Conservation (phyloP, 2,113 vertebrate genomes). For the Malurus melanocephalus region DNA sequence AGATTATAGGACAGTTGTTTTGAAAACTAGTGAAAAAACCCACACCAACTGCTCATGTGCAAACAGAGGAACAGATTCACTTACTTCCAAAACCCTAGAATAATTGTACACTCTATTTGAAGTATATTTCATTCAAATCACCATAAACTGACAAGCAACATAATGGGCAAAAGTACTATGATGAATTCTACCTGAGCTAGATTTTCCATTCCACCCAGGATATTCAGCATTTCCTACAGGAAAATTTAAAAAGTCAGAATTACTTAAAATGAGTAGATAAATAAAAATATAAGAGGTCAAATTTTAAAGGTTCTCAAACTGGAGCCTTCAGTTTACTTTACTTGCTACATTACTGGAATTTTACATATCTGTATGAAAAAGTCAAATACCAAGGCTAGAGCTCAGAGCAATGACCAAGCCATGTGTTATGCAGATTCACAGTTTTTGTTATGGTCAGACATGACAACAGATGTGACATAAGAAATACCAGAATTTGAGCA, state of each 20-base stretch:
- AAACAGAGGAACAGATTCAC: not conserved
- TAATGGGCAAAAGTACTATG: not conserved
- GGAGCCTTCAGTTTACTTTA: not conserved
- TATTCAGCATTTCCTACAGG: slow-evolving; percentile 59
- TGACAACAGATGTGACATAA: not conserved
- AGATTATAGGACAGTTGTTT: not conserved
- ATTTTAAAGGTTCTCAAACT: not conserved
- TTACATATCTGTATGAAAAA: no score
- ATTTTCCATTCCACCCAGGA: slow-evolving; percentile 58
- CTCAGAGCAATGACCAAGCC: not conserved
- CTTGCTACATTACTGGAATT: not conserved
- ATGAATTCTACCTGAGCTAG: slow-evolving; percentile 59
- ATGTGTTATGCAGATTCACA: not conserved
- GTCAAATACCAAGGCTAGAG: not conserved
- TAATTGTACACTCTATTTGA: not conserved
- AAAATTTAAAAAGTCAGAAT: not conserved
- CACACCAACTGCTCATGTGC: not conserved
- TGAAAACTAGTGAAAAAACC: not conserved
- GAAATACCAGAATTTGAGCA: not conserved
- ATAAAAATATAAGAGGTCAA: not conserved
- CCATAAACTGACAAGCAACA: not conserved
- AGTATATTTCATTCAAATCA: not conserved
- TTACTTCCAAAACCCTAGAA: not conserved
- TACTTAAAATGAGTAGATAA: not conserved
- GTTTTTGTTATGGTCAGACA: not conserved